Percentiles rank a stretch among this genome's conserved stretches.
Evolutionary conservation across 2,888 invertebrate genomes (phyloP).

Genomic region (Acrobeloides nanus): DNA sequence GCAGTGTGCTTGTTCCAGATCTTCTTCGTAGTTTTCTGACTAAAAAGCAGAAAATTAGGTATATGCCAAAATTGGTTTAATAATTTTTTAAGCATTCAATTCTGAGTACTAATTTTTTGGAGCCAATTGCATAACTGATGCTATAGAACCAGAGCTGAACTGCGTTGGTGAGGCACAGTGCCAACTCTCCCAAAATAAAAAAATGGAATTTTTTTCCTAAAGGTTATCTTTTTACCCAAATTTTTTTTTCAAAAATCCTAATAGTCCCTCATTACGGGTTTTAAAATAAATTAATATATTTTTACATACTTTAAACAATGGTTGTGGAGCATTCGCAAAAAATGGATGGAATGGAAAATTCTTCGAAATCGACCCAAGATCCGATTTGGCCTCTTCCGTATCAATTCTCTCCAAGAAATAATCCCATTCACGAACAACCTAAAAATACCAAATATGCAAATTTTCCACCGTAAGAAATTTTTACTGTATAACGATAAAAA

Average conservation of each 20-base stretch:
- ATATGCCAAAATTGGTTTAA: neutral
- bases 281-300: neutral
- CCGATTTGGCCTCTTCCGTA: constrained; percentile 29
- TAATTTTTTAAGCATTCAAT: neutral
- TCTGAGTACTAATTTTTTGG: no score
- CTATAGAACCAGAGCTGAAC: no score
- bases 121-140: no score
- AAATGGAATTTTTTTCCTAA: constrained; percentile 4
- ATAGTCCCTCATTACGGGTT: no score
- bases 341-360: constrained; percentile 89
- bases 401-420: constrained; percentile 68
- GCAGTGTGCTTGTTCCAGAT: constrained; percentile 65
- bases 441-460: constrained; percentile 6
- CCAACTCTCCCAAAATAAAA: constrained; percentile 3
- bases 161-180: no score
- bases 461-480: constrained; percentile 1
- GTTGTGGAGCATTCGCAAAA: constrained; percentile 78
- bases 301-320: constrained; percentile 67
- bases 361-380: constrained; percentile 56
- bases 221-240: no score
- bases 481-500: constrained; percentile 82
- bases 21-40: constrained; percentile 22
- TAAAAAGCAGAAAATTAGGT: constrained; percentile 8
- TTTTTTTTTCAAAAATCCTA: no score
- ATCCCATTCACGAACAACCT: constrained; percentile 65